Conservation (phyloP, 2,888 invertebrate species). For the Hyposoter dolosus region DNA sequence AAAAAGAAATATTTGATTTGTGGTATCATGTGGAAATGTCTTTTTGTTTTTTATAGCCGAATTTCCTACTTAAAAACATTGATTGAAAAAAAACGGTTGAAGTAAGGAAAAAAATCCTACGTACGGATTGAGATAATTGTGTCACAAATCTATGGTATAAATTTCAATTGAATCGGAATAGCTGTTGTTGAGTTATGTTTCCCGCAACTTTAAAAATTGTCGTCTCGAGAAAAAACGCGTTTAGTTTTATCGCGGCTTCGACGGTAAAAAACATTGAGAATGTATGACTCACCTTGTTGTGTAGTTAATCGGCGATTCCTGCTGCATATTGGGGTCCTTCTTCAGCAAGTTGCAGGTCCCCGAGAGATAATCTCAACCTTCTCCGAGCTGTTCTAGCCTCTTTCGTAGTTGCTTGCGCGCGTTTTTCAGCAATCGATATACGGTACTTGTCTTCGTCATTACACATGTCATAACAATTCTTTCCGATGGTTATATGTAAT, state of each 20-base stretch:
- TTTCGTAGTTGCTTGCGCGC: too few relatives aligned
- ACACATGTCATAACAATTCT: not conserved
- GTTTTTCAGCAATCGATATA: conserved; percentile 3
- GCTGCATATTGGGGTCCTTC: conserved; percentile 6
- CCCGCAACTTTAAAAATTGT: not conserved
- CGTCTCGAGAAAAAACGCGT: conserved; percentile 1
- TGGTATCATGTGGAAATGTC: not conserved
- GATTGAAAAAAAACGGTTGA: not conserved
- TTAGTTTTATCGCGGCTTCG: too few relatives aligned
- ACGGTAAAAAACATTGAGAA: not conserved
- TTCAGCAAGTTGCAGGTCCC: not conserved
- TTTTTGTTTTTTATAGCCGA: not conserved
- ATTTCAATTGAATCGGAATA: conserved; percentile 7
- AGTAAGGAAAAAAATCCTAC: conserved; percentile 3
- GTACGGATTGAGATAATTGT: conserved; percentile 1
- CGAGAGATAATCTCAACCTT: too few relatives aligned
- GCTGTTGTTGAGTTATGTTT: conserved; percentile 1
- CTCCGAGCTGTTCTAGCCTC: too few relatives aligned
- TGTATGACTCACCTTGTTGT: not conserved
- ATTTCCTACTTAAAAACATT: conserved; percentile 6
- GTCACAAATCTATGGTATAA: conserved; percentile 15
- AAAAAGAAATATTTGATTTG: not conserved
- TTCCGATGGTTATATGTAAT: not conserved
- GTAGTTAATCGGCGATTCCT: conserved; percentile 6
- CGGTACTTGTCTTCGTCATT: not conserved